Evolutionary conservation across 2,797 vertebrate species (phyloP).

Genomic region (Channa striata): DNA sequence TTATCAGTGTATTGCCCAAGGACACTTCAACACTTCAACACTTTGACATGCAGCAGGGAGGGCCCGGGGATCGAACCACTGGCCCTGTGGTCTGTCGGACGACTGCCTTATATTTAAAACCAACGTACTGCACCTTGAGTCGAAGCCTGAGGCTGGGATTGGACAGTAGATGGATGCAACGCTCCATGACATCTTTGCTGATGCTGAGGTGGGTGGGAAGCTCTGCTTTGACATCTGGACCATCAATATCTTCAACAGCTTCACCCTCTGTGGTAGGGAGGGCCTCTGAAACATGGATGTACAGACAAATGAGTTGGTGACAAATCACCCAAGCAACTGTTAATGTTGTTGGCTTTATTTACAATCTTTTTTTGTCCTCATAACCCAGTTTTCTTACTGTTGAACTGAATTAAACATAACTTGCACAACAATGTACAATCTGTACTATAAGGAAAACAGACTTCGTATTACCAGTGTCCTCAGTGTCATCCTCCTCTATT

Average conservation of each 20-base stretch:
- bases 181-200: slow-evolving; percentile 89
- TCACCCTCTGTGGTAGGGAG: slow-evolving; percentile 60
- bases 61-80: too few species aligned
- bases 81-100: too few species aligned
- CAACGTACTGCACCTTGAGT: slow-evolving; percentile 88
- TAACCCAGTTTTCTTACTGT: not conserved
- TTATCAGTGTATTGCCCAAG: too few species aligned
- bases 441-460: not conserved
- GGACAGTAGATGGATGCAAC: slow-evolving; percentile 91
- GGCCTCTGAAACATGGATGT: slow-evolving; percentile 45
- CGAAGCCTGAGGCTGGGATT: slow-evolving; percentile 85
- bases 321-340: not conserved
- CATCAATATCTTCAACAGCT: slow-evolving; percentile 30
- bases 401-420: not conserved
- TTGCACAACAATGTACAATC: not conserved
- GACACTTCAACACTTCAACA: too few species aligned
- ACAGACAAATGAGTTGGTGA: not conserved
- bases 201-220: slow-evolving; percentile 87
- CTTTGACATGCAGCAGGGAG: too few species aligned
- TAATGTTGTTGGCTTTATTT: not conserved
- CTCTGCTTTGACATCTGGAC: slow-evolving; percentile 77
- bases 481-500: slow-evolving; percentile 71
- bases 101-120: too few species aligned
- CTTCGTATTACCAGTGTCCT: slow-evolving; percentile 56
- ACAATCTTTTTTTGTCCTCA: not conserved